phyloP scores from a whole-genome alignment of 2,113 vertebrate genomes.

The Ceuthmochares aereus region DNA sequence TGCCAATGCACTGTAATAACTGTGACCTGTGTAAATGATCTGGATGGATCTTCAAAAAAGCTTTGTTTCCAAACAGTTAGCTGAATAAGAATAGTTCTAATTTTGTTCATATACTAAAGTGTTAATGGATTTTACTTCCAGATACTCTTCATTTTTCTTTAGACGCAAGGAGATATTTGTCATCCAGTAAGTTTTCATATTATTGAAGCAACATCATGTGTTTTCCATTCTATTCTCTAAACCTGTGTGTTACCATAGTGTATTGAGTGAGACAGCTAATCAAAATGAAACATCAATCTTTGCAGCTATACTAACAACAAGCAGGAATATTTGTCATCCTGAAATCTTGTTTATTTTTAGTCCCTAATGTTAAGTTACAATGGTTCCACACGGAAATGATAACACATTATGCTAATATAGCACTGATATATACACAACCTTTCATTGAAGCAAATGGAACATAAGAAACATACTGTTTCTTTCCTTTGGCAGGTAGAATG shows the following conservation, averaged over 20 bases:
- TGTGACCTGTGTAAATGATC: neutral
- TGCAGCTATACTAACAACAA: neutral
- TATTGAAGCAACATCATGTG: constrained; percentile 66
- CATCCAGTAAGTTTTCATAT: constrained; percentile 94
- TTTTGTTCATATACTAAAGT: constrained; percentile 71
- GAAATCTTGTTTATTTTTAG: neutral
- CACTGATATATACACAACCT: neutral
- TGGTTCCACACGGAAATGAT: neutral
- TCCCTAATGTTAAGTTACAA: neutral
- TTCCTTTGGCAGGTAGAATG: neutral
- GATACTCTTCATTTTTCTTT: constrained; percentile 99
- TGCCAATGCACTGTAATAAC: neutral
- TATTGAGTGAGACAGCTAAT: neutral
- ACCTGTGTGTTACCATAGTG: constrained; percentile 48
- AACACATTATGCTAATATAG: neutral
- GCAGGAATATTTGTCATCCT: neutral
- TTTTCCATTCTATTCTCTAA: constrained; percentile 59
- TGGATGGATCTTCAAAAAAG: neutral
- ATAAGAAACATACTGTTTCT: neutral
- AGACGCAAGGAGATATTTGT: constrained; percentile 99
- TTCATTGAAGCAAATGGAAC: neutral
- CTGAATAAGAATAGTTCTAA: constrained; percentile 15
- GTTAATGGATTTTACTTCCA: constrained; percentile 85
- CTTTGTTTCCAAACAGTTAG: neutral
- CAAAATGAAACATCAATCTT: neutral